A percentile compares a stretch with the other conserved stretches of the same genome.
These are phyloP conservation scores for Oligia latruncula DNA, from an alignment of 2,888 invertebrate genomes.

Conservation along the genomic window DNA sequence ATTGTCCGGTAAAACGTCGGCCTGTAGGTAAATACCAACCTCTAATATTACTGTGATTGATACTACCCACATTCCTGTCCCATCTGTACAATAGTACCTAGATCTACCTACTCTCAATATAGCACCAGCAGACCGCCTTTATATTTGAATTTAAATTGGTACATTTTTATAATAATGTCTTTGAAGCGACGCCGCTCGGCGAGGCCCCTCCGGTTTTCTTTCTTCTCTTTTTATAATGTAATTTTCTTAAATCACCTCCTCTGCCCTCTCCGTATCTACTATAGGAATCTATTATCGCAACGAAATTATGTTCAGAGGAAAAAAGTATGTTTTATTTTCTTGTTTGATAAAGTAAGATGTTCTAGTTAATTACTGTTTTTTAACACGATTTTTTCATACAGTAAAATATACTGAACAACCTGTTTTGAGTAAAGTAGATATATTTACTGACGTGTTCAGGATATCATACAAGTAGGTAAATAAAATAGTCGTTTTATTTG, in stretches of 20 bases:
- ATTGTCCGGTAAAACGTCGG: too few relatives aligned
- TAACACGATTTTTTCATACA: not conserved
- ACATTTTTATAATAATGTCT: slow-evolving; percentile 86
- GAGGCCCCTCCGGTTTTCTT: slow-evolving; percentile 76
- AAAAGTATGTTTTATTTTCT: slow-evolving; percentile 33
- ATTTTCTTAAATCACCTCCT: slow-evolving; percentile 88
- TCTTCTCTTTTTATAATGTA: slow-evolving; percentile 87
- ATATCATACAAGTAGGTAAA: not conserved
- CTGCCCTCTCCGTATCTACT: slow-evolving; percentile 74
- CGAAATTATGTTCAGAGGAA: slow-evolving; percentile 61
- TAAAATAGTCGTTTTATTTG: not conserved
- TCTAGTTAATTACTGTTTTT: slow-evolving; percentile 3
- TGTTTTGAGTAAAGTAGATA: not conserved
- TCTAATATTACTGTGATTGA: not conserved
- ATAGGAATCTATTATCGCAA: slow-evolving; percentile 66
- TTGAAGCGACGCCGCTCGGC: slow-evolving; percentile 79
- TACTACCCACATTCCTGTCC: slow-evolving; percentile 4
- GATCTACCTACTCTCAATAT: slow-evolving; percentile 70
- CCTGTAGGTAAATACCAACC: not conserved
- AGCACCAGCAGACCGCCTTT: slow-evolving; percentile 74
- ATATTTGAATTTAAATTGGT: slow-evolving; percentile 87
- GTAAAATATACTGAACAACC: not conserved
- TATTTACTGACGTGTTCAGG: not conserved
- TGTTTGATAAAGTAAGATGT: not conserved
- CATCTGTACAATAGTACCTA: slow-evolving; percentile 46